These are phyloP conservation scores for Picus viridis DNA, from an alignment of 2,797 vertebrate genomes.

Conservation along the genomic window DNA sequence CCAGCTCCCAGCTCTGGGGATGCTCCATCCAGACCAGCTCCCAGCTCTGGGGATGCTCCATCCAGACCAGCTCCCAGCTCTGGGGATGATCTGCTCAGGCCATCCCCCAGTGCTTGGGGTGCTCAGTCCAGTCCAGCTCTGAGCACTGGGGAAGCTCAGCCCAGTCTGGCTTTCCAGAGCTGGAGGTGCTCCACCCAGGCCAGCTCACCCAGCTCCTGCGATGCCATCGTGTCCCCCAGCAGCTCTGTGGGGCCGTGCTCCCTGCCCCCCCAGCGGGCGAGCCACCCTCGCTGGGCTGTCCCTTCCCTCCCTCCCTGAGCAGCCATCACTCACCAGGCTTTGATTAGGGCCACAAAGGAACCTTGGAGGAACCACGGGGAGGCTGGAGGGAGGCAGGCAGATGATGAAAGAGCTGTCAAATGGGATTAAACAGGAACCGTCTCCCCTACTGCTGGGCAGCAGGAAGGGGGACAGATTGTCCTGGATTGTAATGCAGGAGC, in stretches of 20 bases:
- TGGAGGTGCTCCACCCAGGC: fast-evolving
- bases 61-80: not conserved
- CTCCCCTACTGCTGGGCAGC: constrained; percentile 61
- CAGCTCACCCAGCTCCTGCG: not conserved
- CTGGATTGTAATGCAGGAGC: constrained; percentile 36
- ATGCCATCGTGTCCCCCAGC: not conserved
- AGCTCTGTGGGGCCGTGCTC: fast-evolving
- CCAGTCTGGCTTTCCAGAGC: not conserved
- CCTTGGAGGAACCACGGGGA: constrained; percentile 64
- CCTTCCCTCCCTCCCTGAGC: not conserved
- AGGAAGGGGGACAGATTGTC: constrained; percentile 52
- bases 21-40: not conserved
- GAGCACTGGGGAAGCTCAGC: not conserved
- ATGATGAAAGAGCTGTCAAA: constrained; percentile 78
- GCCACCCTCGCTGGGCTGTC: not conserved
- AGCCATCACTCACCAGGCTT: constrained; percentile 76
- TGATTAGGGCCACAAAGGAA: constrained; percentile 75
- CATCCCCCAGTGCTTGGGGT: not conserved
- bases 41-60: no score
- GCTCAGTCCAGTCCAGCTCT: fast-evolving
- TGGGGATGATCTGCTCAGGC: fast-evolving
- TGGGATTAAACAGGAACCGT: constrained; percentile 73
- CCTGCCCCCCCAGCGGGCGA: fast-evolving
- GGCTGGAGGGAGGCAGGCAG: constrained; percentile 65
- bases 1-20: no score